phyloP scores from a whole-genome alignment of 2,797 vertebrate species.

The Schizopygopsis malacanthus region DNA sequence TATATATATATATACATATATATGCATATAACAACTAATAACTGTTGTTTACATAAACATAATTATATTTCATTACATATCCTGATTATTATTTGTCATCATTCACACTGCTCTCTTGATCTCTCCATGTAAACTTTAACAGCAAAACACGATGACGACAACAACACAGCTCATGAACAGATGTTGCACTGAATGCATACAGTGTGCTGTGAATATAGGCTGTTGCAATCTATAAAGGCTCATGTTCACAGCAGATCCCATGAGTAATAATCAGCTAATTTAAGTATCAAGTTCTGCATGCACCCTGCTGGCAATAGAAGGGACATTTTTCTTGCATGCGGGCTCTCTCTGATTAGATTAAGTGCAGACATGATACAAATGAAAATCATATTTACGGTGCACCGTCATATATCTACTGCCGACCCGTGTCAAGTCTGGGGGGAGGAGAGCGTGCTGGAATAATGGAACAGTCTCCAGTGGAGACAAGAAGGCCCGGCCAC shows the following conservation, averaged over 20 bases:
- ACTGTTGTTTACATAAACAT: not conserved
- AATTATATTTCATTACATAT: not conserved
- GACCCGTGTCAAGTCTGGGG: slow-evolving; percentile 60
- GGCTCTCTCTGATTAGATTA: slow-evolving; percentile 67
- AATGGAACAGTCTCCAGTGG: slow-evolving; percentile 77
- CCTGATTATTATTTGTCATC: not conserved
- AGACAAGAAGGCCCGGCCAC: slow-evolving; percentile 72
- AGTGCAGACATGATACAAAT: slow-evolving; percentile 63
- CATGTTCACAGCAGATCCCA: slow-evolving; percentile 44
- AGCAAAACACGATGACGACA: not conserved
- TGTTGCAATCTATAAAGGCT: slow-evolving; percentile 34
- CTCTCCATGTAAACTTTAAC: not conserved
- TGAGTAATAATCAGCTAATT: slow-evolving; percentile 47
- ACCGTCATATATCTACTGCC: slow-evolving; percentile 48
- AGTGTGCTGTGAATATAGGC: slow-evolving; percentile 21
- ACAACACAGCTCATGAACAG: slow-evolving; percentile 3
- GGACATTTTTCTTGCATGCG: slow-evolving; percentile 41
- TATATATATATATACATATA: too few species aligned
- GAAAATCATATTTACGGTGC: slow-evolving; percentile 53
- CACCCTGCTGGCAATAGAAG: slow-evolving; percentile 35
- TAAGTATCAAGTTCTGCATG: slow-evolving; percentile 10
- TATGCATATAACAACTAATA: not conserved
- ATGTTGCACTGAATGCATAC: slow-evolving; percentile 17
- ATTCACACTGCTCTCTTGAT: not conserved
- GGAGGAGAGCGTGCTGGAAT: slow-evolving; percentile 55